Evolutionary conservation across 2,113 vertebrate genomes (phyloP).

Genomic region (Myiagra hebetior): DNA sequence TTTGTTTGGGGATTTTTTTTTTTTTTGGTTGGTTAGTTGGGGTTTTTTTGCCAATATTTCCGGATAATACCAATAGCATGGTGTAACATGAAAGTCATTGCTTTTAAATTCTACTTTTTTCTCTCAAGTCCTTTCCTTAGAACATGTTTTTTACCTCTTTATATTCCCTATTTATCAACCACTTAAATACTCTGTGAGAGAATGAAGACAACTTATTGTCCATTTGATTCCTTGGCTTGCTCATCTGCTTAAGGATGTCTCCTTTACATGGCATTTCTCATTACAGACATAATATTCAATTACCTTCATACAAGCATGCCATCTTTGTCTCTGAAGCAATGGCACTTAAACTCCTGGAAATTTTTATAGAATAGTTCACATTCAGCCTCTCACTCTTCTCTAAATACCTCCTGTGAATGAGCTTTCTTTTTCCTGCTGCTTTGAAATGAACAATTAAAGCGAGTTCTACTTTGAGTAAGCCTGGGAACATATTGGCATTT

Average conservation of each 20-base stretch:
- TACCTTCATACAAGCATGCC: background rate
- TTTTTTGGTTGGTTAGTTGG: background rate
- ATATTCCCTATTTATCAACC: constrained; percentile 18
- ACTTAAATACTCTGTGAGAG: constrained; percentile 37
- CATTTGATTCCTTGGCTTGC: background rate
- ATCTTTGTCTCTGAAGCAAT: constrained; percentile 48
- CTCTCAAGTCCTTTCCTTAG: background rate
- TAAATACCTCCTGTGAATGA: constrained; percentile 58
- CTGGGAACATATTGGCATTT: background rate
- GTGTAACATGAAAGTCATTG: background rate
- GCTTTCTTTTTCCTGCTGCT: constrained; percentile 54
- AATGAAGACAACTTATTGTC: background rate
- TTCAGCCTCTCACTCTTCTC: constrained; percentile 48
- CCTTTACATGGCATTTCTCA: background rate
- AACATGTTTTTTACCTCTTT: background rate
- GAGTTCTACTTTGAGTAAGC: constrained; percentile 6
- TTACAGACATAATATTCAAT: background rate
- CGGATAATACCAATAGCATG: background rate
- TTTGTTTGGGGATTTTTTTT: background rate
- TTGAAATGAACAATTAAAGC: constrained; percentile 58
- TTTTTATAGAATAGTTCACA: constrained; percentile 46
- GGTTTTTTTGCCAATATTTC: background rate
- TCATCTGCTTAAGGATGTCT: background rate
- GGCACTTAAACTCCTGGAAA: constrained; percentile 57
- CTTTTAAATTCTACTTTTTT: background rate